A percentile compares a stretch with the other conserved stretches of the same genome.
Evolutionary conservation across 2,113 vertebrate species (phyloP).

Genomic region (Cyprinodon tularosa): DNA sequence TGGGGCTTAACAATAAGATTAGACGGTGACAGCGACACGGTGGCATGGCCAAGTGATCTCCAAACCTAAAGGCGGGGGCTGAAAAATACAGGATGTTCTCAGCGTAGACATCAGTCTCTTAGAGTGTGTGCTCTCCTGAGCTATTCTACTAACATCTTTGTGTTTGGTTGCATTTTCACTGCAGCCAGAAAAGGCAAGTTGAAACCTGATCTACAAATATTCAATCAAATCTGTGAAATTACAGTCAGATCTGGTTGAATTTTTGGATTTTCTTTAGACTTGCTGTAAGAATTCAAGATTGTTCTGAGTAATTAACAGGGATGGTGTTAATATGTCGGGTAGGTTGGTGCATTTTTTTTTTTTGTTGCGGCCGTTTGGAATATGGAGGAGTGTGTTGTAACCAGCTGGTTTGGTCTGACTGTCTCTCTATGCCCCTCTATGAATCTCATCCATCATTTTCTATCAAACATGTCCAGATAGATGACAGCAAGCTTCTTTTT

Average conservation of each 20-base stretch:
- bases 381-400: neutral
- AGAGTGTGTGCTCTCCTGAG: slow-evolving; percentile 41
- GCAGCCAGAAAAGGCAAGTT: neutral
- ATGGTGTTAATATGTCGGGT: neutral
- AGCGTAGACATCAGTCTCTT: slow-evolving; percentile 38
- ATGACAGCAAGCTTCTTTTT: no score
- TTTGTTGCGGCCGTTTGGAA: neutral
- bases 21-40: slow-evolving; percentile 65
- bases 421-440: neutral
- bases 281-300: neutral
- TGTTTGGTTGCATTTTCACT: slow-evolving; percentile 25
- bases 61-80: slow-evolving; percentile 52
- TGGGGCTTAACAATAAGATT: slow-evolving; percentile 70
- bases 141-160: slow-evolving; percentile 20
- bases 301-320: neutral
- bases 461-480: no score
- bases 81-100: slow-evolving; percentile 45
- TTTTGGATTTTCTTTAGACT: neutral
- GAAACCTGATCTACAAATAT: neutral
- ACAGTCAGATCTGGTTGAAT: neutral
- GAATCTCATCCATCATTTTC: no score
- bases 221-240: neutral
- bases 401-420: neutral
- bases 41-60: slow-evolving; percentile 61
- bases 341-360: neutral